Base-by-base conservation (phyloP, 2,888 invertebrate species). In the Aphidius colemani region DNA sequence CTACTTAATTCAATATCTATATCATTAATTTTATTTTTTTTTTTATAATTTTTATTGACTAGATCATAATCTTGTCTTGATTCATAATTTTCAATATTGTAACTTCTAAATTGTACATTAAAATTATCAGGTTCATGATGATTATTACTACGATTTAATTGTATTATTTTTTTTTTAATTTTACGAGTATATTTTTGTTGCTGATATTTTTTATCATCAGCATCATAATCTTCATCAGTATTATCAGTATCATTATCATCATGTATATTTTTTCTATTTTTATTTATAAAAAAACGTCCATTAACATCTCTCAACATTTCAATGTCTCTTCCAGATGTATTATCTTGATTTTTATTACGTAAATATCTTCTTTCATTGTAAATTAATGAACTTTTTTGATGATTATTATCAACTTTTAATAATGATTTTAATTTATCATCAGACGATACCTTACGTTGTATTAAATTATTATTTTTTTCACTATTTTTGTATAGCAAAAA, bases 101-200 rank as follows among this genome's bases (percentile, higher is more conserved):
- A 78, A 53, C 71, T 72, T 45, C 75, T 72, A 53, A 76, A 74
- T 43, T 75, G 68, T 6, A 75, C 73, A 49, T 80, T 76, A 56
- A 75, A 76, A 7, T 77, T 70, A 6, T 76, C 75, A 30, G 30
- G 30, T 30, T 30, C 30, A 30, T 30, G 30, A 30, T 30, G 30
- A n/a, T 75, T 70, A 8, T 72, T 70, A 6, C 65, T 70, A 30
- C 30, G 30, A 30, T 30, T 30, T 30, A 30, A 30, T 30, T 30
- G 30, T 30, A 30, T 30, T 5, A 30, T 30, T 30, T 30, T 30
- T 30, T 30, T 30, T 30, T 30, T 30, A 30, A 30, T 30, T 30
- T 30, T 30, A 30, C 30, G 30, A 5, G 30, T 30, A 30, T 30
- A 30, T 30, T 30, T 6, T 73, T 72, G 30, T 30, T 30, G 30